phyloP scores from a whole-genome alignment of 2,888 invertebrate genomes.

The Lacanobia wlatinum region DNA sequence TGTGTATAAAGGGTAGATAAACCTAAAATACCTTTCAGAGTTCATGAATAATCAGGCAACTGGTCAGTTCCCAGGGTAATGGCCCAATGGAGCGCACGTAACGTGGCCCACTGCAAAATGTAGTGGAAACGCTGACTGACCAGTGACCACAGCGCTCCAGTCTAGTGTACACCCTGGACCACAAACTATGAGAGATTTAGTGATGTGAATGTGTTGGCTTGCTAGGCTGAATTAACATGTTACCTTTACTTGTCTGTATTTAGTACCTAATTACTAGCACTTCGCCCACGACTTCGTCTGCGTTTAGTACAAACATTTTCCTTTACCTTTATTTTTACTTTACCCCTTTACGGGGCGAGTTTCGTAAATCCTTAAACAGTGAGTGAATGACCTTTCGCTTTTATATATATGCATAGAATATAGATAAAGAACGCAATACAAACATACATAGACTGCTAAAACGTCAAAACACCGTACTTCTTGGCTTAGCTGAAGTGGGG shows the following conservation, averaged over 20 bases:
- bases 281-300: no score
- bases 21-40: conserved; percentile 51
- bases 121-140: conserved; percentile 60
- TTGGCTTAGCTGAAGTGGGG: not conserved
- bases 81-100: conserved; percentile 68
- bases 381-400: no score
- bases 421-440: not conserved
- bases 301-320: no score
- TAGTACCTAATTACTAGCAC: not conserved
- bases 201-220: not conserved
- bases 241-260: not conserved
- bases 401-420: no score
- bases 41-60: conserved; percentile 64
- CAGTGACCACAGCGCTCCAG: conserved; percentile 50
- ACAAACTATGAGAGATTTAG: conserved; percentile 46
- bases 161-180: conserved; percentile 31
- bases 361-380: no score
- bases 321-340: no score
- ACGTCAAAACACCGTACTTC: no score
- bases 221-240: conserved; percentile 38
- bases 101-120: conserved; percentile 67
- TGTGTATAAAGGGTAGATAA: not conserved
- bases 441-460: not conserved
- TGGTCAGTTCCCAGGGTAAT: conserved; percentile 67
- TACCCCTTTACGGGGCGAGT: no score